Evolutionary conservation across 2,888 invertebrate genomes (phyloP).

Genomic region (Drosophila demipolita): DNA sequence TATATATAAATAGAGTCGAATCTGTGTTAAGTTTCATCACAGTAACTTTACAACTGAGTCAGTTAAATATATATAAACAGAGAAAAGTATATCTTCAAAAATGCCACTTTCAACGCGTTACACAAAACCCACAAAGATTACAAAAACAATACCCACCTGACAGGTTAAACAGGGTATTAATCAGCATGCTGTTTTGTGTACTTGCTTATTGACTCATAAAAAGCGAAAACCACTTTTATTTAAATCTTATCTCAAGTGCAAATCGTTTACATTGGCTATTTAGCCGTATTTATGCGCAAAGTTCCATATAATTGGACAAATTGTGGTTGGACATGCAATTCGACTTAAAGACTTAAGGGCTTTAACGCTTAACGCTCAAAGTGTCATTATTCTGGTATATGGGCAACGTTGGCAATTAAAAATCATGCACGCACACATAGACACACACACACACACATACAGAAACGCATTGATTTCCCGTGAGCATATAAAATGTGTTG

Average conservation of each 20-base stretch:
- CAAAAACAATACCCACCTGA: background rate
- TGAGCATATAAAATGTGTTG: slow-evolving; percentile 11
- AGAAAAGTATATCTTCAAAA: background rate
- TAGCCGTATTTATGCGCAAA: slow-evolving; percentile 59
- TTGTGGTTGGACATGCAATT: slow-evolving; percentile 69
- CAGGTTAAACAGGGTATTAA: background rate
- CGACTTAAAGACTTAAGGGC: slow-evolving; percentile 11
- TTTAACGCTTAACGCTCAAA: slow-evolving; percentile 5
- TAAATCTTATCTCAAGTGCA: slow-evolving; percentile 63
- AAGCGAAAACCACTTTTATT: slow-evolving; percentile 48
- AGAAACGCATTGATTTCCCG: background rate
- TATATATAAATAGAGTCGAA: too few species aligned
- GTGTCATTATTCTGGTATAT: slow-evolving; percentile 26
- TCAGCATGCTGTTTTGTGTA: slow-evolving; percentile 12
- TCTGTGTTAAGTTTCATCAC: too few species aligned
- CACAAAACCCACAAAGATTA: background rate
- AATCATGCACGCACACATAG: slow-evolving; percentile 53
- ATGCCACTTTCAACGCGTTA: background rate
- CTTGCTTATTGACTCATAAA: slow-evolving; percentile 68
- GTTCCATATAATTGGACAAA: slow-evolving; percentile 74
- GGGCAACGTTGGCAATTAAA: slow-evolving; percentile 44
- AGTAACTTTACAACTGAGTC: too few species aligned
- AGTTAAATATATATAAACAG: background rate
- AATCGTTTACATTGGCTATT: slow-evolving; percentile 63
- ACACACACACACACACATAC: slow-evolving; percentile 3